These are phyloP conservation scores for Chaetodon trifasciatus DNA, from an alignment of 2,797 vertebrate genomes.

Conservation along the genomic window DNA sequence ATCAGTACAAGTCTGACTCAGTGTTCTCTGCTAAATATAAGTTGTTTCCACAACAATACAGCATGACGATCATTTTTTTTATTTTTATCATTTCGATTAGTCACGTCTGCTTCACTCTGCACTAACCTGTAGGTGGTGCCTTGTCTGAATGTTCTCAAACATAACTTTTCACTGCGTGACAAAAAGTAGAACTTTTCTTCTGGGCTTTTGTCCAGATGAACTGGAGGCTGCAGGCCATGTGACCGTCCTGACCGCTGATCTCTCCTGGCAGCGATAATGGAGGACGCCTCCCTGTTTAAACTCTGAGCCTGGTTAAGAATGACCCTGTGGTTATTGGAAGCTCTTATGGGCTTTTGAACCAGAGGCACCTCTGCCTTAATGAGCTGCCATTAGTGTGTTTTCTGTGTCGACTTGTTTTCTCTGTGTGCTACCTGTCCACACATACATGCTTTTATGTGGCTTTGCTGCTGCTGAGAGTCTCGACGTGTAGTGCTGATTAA, in stretches of 20 bases:
- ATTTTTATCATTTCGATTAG: background rate
- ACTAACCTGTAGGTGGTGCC: background rate
- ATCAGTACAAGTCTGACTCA: background rate
- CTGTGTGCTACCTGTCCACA: slow-evolving; percentile 36
- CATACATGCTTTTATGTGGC: slow-evolving; percentile 16
- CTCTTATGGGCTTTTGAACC: slow-evolving; percentile 58
- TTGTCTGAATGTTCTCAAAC: background rate
- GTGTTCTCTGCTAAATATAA: background rate
- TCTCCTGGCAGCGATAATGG: slow-evolving; percentile 37
- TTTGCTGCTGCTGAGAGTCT: slow-evolving; percentile 32
- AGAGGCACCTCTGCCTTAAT: slow-evolving; percentile 47
- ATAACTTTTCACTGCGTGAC: background rate
- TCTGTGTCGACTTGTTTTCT: slow-evolving; percentile 25
- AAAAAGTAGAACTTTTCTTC: background rate
- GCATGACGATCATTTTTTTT: background rate
- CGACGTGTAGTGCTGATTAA: slow-evolving; percentile 75
- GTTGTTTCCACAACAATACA: slow-evolving; percentile 4
- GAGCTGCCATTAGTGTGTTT: slow-evolving; percentile 49
- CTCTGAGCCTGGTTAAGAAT: slow-evolving; percentile 40
- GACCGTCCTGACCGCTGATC: background rate
- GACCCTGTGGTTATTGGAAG: slow-evolving; percentile 53
- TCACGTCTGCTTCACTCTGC: background rate
- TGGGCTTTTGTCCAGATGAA: slow-evolving; percentile 25
- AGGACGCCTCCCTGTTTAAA: slow-evolving; percentile 41
- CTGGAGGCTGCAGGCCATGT: slow-evolving; percentile 4